Evolutionary conservation across 2,113 vertebrate species (phyloP).

Genomic region (Dunckerocampus dactyliophorus): DNA sequence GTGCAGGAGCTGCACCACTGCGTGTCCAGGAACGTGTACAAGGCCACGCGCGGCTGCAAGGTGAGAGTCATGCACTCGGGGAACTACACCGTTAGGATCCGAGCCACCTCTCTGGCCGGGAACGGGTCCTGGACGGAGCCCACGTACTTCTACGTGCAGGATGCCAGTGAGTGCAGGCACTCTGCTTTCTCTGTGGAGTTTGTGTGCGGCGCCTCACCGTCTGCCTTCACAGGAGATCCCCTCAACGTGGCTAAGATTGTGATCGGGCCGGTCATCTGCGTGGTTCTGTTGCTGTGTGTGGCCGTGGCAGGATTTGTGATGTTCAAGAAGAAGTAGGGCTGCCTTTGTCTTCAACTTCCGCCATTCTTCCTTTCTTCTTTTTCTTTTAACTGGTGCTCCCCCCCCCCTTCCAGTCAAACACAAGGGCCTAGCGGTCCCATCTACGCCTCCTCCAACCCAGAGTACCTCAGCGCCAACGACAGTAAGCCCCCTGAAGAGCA

Average conservation of each 20-base stretch:
- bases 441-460: conserved; percentile 92
- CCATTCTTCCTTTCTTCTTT: neutral
- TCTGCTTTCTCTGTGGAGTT: neutral
- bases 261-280: conserved; percentile 83
- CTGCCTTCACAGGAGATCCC: conserved; percentile 71
- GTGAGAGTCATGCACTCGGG: conserved; percentile 84
- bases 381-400: too few species aligned
- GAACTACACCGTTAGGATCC: conserved; percentile 86
- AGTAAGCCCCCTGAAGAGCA: conserved; percentile 66
- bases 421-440: conserved; percentile 89
- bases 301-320: conserved; percentile 76
- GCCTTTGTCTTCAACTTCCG: neutral
- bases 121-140: conserved; percentile 94
- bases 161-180: conserved; percentile 72
- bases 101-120: conserved; percentile 91
- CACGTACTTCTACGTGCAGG: conserved; percentile 82
- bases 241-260: conserved; percentile 82
- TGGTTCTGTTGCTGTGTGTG: conserved; percentile 77
- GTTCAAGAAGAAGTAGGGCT: conserved; percentile 84
- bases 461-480: conserved; percentile 91
- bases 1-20: conserved; percentile 82
- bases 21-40: conserved; percentile 84
- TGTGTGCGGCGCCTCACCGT: conserved; percentile 31
- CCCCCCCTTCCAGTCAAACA: conserved; percentile 75
- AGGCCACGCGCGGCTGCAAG: conserved; percentile 73